Base-by-base conservation (phyloP, 2,113 vertebrate genomes). In the Entomyzon cyanotis region DNA sequence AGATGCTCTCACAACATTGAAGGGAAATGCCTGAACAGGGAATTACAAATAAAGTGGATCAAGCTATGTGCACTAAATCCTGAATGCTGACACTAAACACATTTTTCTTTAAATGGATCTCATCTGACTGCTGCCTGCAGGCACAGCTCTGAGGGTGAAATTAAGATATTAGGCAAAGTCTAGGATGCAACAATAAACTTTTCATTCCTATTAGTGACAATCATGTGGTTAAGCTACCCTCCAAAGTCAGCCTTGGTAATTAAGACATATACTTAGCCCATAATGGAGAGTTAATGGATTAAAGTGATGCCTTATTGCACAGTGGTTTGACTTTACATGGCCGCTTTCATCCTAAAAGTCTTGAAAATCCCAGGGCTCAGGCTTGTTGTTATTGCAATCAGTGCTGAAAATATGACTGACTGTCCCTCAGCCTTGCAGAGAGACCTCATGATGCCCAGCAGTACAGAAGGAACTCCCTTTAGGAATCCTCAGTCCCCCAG, bases 261-360 rank as follows among this genome's bases (percentile, higher is more conserved):
- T 93, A 88, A 53, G 91, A 58, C 84, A 50, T 37, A 41, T 77
- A 31, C 56, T 92, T 91, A 91, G 28, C 65, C 41, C 30, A 4
- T 95, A 90, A 94, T 91, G 67, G 87, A 52, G 87, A 87, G 52
- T 87, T 94, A 95, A 95, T 93, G 78, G 77, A 90, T 95, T 90
- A 90, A 90, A 93, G 55, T 8, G 55, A 63, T 91, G 84, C 53
- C 59, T 82, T 89, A 87, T 73, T 95, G 90, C 53, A 12, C 49
- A 59, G 84, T 78, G 53, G 60, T 71, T 95, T 71, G 39, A 55
- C 69, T 79, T 63, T 52, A 33, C 22, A 27, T 0, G 0, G 63
- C 55, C 3, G 4, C 87, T 96, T 95, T 91, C 75, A 89, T 87
- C 58, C 67, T 79, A 69, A 89, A 82, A 82, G 15, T 21, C 50